Conservation (phyloP, 2,113 vertebrate species). For the Oceanites oceanicus region DNA sequence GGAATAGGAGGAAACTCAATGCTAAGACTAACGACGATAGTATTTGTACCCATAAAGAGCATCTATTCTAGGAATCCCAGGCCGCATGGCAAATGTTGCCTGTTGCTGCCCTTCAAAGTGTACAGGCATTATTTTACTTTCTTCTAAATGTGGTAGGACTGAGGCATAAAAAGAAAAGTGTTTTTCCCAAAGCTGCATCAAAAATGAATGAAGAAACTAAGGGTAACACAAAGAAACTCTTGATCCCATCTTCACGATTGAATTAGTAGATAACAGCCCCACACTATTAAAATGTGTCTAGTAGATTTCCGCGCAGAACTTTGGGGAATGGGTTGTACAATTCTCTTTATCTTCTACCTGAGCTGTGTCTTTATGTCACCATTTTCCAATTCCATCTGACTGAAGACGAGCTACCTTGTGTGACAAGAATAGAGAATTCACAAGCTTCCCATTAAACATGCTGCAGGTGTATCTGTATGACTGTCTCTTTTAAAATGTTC, state of each 20-base stretch:
- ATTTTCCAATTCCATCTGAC: background rate
- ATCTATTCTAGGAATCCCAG: background rate
- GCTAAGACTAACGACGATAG: background rate
- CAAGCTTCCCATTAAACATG: background rate
- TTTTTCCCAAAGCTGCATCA: background rate
- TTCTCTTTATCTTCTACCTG: background rate
- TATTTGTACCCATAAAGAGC: background rate
- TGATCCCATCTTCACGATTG: background rate
- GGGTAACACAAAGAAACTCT: background rate
- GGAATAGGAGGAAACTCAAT: background rate
- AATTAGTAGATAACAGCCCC: background rate
- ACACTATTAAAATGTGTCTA: background rate
- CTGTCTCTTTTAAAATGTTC: background rate
- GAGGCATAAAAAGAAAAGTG: background rate
- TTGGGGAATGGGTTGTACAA: background rate
- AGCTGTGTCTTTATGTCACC: background rate
- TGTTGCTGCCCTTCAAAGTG: background rate
- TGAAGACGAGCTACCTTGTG: background rate
- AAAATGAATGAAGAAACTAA: background rate
- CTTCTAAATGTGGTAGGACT: background rate
- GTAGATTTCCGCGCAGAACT: background rate
- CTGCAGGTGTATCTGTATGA: background rate
- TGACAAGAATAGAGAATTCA: background rate
- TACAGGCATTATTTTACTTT: background rate
- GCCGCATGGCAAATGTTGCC: background rate